These are phyloP conservation scores for Drosophila albomicans DNA, from an alignment of 1,140 invertebrate genomes.

Conservation along the genomic window DNA sequence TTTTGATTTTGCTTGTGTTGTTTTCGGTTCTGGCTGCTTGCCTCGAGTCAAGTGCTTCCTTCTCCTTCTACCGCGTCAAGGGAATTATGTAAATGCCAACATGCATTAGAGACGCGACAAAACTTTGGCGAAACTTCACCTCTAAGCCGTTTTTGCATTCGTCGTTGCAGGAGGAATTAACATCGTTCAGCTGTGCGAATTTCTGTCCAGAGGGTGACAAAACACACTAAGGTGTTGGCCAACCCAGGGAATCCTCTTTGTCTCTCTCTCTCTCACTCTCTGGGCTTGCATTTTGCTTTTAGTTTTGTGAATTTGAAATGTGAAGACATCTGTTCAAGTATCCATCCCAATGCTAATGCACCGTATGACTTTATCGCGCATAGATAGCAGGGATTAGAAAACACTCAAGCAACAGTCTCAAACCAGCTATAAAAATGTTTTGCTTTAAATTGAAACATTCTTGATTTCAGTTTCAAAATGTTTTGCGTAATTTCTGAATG, in stretches of 20 bases:
- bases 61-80: conserved; percentile 27
- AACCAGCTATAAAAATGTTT: neutral
- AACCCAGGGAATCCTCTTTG: conserved; percentile 52
- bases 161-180: conserved; percentile 46
- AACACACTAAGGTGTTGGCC: conserved; percentile 59
- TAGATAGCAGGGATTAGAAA: conserved; percentile 18
- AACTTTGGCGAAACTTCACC: conserved; percentile 33
- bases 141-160: conserved; percentile 42
- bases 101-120: conserved; percentile 68
- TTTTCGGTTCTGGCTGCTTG: conserved; percentile 44
- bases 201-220: conserved; percentile 65
- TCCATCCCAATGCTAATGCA: conserved; percentile 59
- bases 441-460: conserved; percentile 36
- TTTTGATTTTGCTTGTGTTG: conserved; percentile 5
- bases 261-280: conserved; percentile 18
- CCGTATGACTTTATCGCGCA: conserved; percentile 26
- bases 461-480: conserved; percentile 46
- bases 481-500: conserved; percentile 61
- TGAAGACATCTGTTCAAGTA: conserved; percentile 83
- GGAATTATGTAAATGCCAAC: conserved; percentile 77
- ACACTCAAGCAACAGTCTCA: conserved; percentile 25
- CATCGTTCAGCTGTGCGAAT: conserved; percentile 74
- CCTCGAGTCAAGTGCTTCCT: conserved; percentile 63
- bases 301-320: conserved; percentile 84
- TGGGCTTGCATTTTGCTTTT: conserved; percentile 58